A percentile compares a stretch with the other conserved stretches of the same genome.
Evolutionary conservation across 2,113 vertebrate genomes (phyloP).

Genomic region (Syngnathoides biaculeatus): DNA sequence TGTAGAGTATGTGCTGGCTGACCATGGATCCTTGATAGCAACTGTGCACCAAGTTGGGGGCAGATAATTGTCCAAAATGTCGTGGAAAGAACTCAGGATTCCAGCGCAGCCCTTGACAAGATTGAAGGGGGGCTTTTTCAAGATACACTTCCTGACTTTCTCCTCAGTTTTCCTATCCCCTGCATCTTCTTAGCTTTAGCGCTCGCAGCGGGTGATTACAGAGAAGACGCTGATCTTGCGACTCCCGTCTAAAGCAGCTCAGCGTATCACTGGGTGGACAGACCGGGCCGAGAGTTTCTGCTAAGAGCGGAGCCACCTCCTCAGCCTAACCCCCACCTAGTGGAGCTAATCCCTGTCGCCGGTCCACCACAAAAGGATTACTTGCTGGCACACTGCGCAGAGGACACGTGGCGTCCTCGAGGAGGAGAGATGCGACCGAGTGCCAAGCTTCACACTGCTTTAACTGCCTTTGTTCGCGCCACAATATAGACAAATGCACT

Average conservation of each 20-base stretch:
- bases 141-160: constrained; percentile 31
- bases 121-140: background rate
- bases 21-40: no score
- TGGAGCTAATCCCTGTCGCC: constrained; percentile 40
- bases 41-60: background rate
- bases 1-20: no score
- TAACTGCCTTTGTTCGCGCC: background rate
- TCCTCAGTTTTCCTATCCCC: constrained; percentile 51
- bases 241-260: constrained; percentile 56
- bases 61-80: background rate
- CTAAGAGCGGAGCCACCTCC: constrained; percentile 41
- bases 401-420: background rate
- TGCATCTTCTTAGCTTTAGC: constrained; percentile 22
- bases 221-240: constrained; percentile 67
- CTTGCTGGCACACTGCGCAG: background rate
- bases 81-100: background rate
- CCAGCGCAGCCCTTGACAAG: background rate
- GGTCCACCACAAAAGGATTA: constrained; percentile 17
- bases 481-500: background rate
- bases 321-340: constrained; percentile 43
- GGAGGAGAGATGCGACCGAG: background rate
- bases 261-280: constrained; percentile 68
- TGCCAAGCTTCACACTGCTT: background rate
- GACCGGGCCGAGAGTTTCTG: constrained; percentile 43
- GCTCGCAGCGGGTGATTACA: constrained; percentile 59